These are phyloP conservation scores for Mellilla xanthometata DNA, from an alignment of 2,888 invertebrate species.

Conservation along the genomic window DNA sequence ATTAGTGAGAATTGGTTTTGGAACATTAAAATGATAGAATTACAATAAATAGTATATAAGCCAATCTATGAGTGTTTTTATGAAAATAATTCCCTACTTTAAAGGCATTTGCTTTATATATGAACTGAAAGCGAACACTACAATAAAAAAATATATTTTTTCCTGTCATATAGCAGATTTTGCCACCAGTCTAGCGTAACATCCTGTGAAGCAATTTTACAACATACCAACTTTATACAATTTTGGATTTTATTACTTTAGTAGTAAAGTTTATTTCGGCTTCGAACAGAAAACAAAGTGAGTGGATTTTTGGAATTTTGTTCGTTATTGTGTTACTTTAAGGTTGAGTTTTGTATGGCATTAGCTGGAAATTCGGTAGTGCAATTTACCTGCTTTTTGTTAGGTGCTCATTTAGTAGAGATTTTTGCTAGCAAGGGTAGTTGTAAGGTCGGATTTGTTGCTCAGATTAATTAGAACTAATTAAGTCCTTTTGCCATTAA, in stretches of 20 bases:
- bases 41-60: no score
- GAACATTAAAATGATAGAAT: no score
- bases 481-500: constrained; percentile 5
- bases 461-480: constrained; percentile 9
- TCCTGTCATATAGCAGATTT: no score
- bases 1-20: no score
- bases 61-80: no score
- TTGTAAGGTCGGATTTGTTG: constrained; percentile 7
- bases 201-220: constrained; percentile 11
- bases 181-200: no score
- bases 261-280: no score
- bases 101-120: no score
- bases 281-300: not conserved
- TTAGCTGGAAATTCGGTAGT: not conserved
- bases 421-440: constrained; percentile 12
- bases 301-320: constrained; percentile 3
- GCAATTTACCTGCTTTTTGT: constrained; percentile 18
- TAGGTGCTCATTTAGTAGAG: constrained; percentile 11
- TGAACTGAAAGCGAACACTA: no score
- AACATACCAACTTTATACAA: not conserved
- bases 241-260: not conserved
- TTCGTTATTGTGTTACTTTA: not conserved
- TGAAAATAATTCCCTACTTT: no score
- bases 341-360: not conserved
- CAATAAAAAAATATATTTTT: no score